A percentile compares a stretch with the other conserved stretches of the same genome.
phyloP scores from a whole-genome alignment of 2,797 vertebrate genomes.

The Selene dorsalis region DNA sequence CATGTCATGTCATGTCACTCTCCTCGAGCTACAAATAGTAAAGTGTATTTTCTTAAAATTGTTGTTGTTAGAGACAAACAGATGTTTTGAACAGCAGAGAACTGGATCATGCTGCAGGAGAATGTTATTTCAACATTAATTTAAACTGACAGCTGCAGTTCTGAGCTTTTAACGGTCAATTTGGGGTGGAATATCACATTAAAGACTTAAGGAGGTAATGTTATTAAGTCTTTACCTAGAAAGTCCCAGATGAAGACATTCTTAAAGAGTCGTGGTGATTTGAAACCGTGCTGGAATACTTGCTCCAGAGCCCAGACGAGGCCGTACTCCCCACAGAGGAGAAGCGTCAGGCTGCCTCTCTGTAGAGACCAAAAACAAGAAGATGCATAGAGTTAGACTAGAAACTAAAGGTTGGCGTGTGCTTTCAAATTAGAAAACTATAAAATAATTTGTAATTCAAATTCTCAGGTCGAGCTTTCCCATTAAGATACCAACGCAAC shows the following conservation, averaged over 20 bases:
- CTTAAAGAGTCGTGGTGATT: constrained; percentile 98
- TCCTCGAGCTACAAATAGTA: background rate
- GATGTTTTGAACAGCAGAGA: background rate
- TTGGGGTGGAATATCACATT: background rate
- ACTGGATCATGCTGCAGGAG: background rate
- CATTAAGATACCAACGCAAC: constrained; percentile 2
- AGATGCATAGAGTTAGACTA: background rate
- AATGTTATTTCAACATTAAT: background rate
- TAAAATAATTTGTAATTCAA: background rate
- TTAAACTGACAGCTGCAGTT: background rate
- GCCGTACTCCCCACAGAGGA: constrained; percentile 97
- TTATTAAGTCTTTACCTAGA: constrained; percentile 86
- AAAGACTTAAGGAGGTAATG: background rate
- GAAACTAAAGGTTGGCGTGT: background rate
- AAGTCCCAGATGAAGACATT: constrained; percentile 99
- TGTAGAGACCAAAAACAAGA: constrained; percentile 71
- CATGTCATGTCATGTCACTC: background rate
- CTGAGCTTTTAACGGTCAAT: background rate
- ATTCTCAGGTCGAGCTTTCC: background rate
- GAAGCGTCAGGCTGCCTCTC: constrained; percentile 96
- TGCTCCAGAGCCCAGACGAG: constrained; percentile 97
- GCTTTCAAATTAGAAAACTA: constrained; percentile 9
- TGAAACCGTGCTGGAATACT: constrained; percentile 98
- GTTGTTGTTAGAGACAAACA: background rate
- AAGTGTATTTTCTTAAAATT: background rate